These are phyloP conservation scores for Emydocephalus ijimae DNA, from an alignment of 2,113 vertebrate species.

Conservation along the genomic window DNA sequence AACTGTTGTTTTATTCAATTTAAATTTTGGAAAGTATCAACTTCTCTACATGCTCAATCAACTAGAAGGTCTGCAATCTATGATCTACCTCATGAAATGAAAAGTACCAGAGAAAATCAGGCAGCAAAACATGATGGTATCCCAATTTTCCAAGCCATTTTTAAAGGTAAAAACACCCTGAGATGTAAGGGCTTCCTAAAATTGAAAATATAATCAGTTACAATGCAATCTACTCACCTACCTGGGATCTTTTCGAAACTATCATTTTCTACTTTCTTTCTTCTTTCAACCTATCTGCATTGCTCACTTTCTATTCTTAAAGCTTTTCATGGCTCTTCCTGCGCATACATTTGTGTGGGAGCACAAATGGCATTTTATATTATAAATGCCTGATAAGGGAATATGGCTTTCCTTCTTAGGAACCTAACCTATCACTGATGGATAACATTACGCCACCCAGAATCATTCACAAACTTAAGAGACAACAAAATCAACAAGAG, in stretches of 20 bases:
- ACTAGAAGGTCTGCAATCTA: neutral
- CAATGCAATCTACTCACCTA: neutral
- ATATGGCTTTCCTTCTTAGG: neutral
- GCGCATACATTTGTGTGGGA: neutral
- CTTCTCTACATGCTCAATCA: neutral
- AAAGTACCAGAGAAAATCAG: neutral
- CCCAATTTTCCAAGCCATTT: neutral
- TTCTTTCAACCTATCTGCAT: neutral
- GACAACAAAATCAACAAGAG: neutral
- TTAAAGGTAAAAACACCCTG: neutral
- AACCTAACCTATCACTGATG: neutral
- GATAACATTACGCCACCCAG: neutral
- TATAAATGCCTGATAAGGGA: neutral
- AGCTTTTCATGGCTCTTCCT: neutral
- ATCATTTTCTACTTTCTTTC: neutral
- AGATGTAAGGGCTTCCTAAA: neutral
- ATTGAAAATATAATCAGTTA: neutral
- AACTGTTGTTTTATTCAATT: neutral
- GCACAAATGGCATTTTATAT: neutral
- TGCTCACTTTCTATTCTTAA: neutral
- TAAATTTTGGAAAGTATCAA: neutral
- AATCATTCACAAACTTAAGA: neutral
- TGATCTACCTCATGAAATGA: neutral
- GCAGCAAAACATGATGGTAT: neutral
- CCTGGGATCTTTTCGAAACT: neutral